Evolutionary conservation across 2,113 vertebrate genomes (phyloP).

Genomic region (Philantomba maxwellii): DNA sequence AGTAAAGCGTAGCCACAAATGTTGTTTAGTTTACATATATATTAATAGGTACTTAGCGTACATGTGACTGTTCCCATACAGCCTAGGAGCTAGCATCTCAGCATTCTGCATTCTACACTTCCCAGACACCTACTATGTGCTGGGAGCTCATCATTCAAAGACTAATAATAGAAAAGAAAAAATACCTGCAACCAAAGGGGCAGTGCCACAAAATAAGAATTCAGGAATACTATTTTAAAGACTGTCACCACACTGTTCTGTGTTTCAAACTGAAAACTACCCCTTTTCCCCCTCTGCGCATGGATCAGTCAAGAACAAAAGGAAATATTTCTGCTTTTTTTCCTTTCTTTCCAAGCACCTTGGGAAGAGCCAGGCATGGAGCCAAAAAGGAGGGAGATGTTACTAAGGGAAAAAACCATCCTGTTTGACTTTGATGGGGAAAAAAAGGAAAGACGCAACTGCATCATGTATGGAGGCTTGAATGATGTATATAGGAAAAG

Average conservation of each 20-base stretch:
- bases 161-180: background rate
- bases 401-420: constrained; percentile 69
- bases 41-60: background rate
- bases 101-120: background rate
- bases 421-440: constrained; percentile 69
- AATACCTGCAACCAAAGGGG: background rate
- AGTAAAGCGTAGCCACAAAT: background rate
- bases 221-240: background rate
- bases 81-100: background rate
- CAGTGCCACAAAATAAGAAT: background rate
- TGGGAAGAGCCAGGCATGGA: constrained; percentile 67
- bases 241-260: constrained; percentile 16
- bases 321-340: constrained; percentile 67
- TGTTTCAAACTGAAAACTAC: constrained; percentile 27
- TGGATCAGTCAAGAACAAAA: constrained; percentile 72
- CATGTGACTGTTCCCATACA: fast-evolving
- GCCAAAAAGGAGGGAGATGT: constrained; percentile 68
- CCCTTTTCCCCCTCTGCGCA: constrained; percentile 46
- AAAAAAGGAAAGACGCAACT: constrained; percentile 48
- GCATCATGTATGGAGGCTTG: constrained; percentile 60
- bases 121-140: background rate
- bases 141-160: background rate
- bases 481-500: constrained; percentile 72
- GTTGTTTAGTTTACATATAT: background rate
- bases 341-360: constrained; percentile 70